Percentiles rank a stretch among this genome's conserved stretches.
These are phyloP conservation scores for Crenichthys baileyi DNA, from an alignment of 2,797 vertebrate genomes.

Conservation along the genomic window DNA sequence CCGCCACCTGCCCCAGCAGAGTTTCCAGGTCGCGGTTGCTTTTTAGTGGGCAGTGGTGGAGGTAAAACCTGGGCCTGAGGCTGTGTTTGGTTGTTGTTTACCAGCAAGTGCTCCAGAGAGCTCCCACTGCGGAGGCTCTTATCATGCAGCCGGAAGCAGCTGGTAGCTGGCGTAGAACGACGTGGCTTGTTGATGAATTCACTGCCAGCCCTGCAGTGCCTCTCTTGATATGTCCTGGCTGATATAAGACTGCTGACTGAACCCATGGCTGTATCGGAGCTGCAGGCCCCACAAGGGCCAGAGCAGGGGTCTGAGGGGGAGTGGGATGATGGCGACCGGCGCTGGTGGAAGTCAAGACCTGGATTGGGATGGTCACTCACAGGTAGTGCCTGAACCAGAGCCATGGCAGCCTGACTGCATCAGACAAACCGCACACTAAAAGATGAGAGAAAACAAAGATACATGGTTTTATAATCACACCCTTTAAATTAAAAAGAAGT, in stretches of 20 bases:
- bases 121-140: slow-evolving; percentile 80
- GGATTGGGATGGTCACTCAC: slow-evolving; percentile 85
- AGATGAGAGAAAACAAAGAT: slow-evolving; percentile 15
- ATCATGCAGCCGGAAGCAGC: slow-evolving; percentile 85
- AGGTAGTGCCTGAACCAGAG: slow-evolving; percentile 92
- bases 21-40: slow-evolving; percentile 77
- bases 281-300: slow-evolving; percentile 54
- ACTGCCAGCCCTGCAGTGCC: slow-evolving; percentile 80
- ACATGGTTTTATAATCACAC: too few relatives aligned
- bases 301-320: slow-evolving; percentile 67
- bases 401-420: slow-evolving; percentile 84
- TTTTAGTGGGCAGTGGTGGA: slow-evolving; percentile 84
- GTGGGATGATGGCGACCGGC: slow-evolving; percentile 60
- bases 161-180: slow-evolving; percentile 81
- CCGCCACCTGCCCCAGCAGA: slow-evolving; percentile 22
- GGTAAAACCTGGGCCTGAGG: slow-evolving; percentile 64
- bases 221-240: slow-evolving; percentile 88
- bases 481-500: not conserved
- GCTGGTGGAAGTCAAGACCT: slow-evolving; percentile 79
- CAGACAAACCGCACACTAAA: slow-evolving; percentile 75
- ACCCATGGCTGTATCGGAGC: slow-evolving; percentile 85
- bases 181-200: slow-evolving; percentile 79
- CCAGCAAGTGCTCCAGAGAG: slow-evolving; percentile 86
- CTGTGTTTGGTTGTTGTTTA: slow-evolving; percentile 76
- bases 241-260: slow-evolving; percentile 97